phyloP scores from a whole-genome alignment of 1,140 invertebrate genomes.

The Mya arenaria region DNA sequence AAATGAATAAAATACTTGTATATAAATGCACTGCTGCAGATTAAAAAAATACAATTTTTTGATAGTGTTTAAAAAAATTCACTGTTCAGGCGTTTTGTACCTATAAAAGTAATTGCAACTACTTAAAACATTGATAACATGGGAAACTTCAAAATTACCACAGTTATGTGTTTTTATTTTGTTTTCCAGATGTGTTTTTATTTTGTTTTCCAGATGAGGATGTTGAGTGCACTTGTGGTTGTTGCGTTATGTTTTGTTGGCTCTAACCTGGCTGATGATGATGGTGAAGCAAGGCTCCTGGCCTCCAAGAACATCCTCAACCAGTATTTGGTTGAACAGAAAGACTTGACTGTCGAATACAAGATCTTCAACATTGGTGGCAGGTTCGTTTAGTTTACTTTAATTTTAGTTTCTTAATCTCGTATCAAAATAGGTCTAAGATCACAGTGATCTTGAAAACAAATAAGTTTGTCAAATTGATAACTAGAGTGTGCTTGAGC shows the following conservation, averaged over 20 bases:
- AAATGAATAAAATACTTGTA: no score
- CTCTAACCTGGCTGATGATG: conserved; percentile 68
- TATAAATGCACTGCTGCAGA: no score
- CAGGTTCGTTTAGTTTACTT: conserved; percentile 73
- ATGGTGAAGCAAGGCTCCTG: conserved; percentile 81
- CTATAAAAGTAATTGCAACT: neutral
- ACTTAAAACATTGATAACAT: neutral
- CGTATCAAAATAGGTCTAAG: neutral
- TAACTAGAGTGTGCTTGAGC: no score
- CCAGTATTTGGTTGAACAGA: conserved; percentile 98
- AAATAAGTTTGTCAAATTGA: no score
- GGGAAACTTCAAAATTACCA: neutral
- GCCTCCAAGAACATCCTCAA: conserved; percentile 89
- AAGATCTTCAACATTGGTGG: conserved; percentile 84
- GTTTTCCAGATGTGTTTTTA: neutral
- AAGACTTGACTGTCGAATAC: conserved; percentile 97
- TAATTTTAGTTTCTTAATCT: neutral
- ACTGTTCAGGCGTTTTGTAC: no score
- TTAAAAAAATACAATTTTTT: no score
- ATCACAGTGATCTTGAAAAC: no score
- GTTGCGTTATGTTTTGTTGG: conserved; percentile 3
- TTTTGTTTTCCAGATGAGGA: conserved; percentile 49
- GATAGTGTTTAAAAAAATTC: no score
- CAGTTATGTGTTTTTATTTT: neutral
- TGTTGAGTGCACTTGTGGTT: neutral